Evolutionary conservation across 2,113 vertebrate species (phyloP).

Genomic region (Mionectes macconnelli): DNA sequence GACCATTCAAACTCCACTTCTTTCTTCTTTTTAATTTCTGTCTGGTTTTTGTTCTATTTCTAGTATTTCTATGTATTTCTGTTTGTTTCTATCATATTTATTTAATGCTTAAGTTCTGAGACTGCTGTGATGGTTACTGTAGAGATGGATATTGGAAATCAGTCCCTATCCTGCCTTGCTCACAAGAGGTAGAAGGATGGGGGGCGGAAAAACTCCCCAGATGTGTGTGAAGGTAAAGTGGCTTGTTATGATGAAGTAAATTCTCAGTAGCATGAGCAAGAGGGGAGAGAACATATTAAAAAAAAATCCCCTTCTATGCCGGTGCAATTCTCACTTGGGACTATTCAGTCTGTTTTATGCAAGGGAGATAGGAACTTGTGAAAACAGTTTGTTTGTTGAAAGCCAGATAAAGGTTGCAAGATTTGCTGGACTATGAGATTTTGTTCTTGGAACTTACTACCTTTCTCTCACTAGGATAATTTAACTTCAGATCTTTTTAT

Average conservation of each 20-base stretch:
- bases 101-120: neutral
- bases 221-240: neutral
- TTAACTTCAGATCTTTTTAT: neutral
- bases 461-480: neutral
- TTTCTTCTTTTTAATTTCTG: neutral
- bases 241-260: neutral
- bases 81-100: neutral
- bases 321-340: neutral
- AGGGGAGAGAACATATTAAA: too few relatives aligned
- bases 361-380: neutral
- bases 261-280: neutral
- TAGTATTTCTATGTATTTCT: neutral
- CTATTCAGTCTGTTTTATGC: neutral
- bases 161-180: neutral
- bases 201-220: fast-evolving
- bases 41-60: neutral
- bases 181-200: neutral
- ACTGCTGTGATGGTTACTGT: neutral
- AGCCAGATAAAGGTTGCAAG: neutral
- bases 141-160: neutral
- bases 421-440: neutral
- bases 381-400: neutral
- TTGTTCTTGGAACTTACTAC: neutral
- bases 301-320: neutral
- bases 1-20: neutral